Evolutionary conservation across 2,888 invertebrate genomes (phyloP).

Genomic region (Orchesella flavescens): DNA sequence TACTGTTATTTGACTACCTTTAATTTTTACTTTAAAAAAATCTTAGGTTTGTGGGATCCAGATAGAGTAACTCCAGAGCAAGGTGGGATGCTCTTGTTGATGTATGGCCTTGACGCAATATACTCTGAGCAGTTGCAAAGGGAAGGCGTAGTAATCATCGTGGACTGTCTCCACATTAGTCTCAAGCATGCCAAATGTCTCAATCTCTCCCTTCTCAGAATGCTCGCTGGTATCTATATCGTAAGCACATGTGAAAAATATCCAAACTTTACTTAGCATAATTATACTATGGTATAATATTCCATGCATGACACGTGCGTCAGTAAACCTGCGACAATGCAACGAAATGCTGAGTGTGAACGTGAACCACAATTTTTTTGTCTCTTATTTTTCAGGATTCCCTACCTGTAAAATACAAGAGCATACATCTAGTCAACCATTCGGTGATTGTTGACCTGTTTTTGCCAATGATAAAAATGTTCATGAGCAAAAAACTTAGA

Average conservation of each 20-base stretch:
- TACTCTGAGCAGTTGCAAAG: conserved; percentile 6
- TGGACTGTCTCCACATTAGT: conserved; percentile 41
- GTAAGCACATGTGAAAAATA: conserved; percentile 20
- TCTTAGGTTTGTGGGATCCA: conserved; percentile 46
- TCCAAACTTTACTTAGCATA: neutral
- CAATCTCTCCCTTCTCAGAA: conserved; percentile 33
- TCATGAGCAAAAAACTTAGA: conserved; percentile 44
- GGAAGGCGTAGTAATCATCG: conserved; percentile 43
- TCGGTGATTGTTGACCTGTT: conserved; percentile 44
- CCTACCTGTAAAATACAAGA: conserved; percentile 38
- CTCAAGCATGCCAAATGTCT: conserved; percentile 55
- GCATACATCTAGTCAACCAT: conserved; percentile 49
- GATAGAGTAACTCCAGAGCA: conserved; percentile 36
- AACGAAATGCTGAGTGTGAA: too few relatives aligned
- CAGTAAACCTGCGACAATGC: too few relatives aligned
- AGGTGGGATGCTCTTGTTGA: conserved; percentile 33
- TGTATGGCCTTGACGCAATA: conserved; percentile 45
- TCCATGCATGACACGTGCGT: too few relatives aligned
- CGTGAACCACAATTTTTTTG: neutral
- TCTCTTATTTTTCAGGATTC: conserved; percentile 36
- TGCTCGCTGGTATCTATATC: conserved; percentile 36
- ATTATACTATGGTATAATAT: too few relatives aligned
- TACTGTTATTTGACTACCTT: too few relatives aligned
- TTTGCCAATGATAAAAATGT: conserved; percentile 53
- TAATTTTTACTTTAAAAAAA: too few relatives aligned